Evolutionary conservation across 2,888 invertebrate genomes (phyloP), one percentile per base, ranked within the genome.

Genomic region (Schrankia costaestrigalis): DNA sequence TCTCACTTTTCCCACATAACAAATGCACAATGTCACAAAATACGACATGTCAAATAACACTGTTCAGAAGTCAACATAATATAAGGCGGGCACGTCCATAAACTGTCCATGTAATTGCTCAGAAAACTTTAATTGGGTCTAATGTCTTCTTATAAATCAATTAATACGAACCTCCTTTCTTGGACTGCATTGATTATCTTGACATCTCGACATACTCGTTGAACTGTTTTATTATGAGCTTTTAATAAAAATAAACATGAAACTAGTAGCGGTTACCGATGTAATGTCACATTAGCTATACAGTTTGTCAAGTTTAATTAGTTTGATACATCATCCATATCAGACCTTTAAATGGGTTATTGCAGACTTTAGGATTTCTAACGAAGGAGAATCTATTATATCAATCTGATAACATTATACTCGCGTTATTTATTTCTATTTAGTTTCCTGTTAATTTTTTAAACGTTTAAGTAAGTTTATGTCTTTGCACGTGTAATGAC

Each of bases 91-190:
- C 45, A 45, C 56, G 48, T 53, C 60, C 48, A 62, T 67, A 64
- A 65, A 69, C 57, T 54, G 56, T 57, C 44, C 49, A 45, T 63
- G 65, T 73, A 63, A 70, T 72, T 71, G 66, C 64, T 61, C 52
- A 62, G 61, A 70, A 71, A 67, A 64, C 58, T 73, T 79, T 79
- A 82, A 82, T 82, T 80, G 75, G 67, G 51, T 51, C 52, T 75
- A 74, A 78, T 80, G 74, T 56, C 60, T 58, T 67, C 66, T 63
- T 72, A 78, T 76, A 77, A 79, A 78, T 80, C 78, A 81, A 78
- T 79, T 75, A 73, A 67, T 65, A 64, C 34, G 59, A 66, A 63
- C 62, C 65, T 67, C 74, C 62, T 63, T 73, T 71, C 57, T 65
- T 56, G 63, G 67, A 64, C 61, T 67, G 50, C 67, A 57, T 61